Evolutionary conservation across 2,113 vertebrate genomes (phyloP).

Genomic region (Dromiciops gliroides): DNA sequence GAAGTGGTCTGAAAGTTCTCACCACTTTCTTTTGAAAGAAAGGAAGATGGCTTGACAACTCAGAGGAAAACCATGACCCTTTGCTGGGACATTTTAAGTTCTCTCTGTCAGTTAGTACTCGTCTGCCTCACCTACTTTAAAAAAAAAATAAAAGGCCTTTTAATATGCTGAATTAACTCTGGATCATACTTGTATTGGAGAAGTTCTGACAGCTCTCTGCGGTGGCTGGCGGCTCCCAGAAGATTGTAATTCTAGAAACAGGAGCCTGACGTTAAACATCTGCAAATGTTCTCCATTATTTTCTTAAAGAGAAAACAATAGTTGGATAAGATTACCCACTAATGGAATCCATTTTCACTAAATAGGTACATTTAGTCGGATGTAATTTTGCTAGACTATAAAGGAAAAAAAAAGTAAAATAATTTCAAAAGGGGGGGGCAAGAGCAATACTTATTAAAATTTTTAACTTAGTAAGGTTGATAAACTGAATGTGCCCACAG

Average conservation of each 20-base stretch:
- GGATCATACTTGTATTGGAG: conserved; percentile 78
- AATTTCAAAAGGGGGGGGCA: conserved; percentile 73
- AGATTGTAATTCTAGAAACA: conserved; percentile 86
- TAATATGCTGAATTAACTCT: conserved; percentile 78
- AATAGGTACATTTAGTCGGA: conserved; percentile 83
- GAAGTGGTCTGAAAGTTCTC: conserved; percentile 77
- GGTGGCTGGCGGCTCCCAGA: conserved; percentile 80
- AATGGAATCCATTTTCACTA: conserved; percentile 85
- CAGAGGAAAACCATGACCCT: conserved; percentile 76
- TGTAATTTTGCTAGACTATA: conserved; percentile 82
- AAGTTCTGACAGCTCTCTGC: conserved; percentile 82
- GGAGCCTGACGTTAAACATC: conserved; percentile 83
- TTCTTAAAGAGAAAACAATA: conserved; percentile 85
- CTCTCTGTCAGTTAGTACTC: conserved; percentile 70
- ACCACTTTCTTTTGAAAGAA: conserved; percentile 76
- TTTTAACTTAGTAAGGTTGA: conserved; percentile 52
- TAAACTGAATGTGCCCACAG: conserved; percentile 22
- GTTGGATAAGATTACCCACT: conserved; percentile 81
- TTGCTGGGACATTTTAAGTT: conserved; percentile 70
- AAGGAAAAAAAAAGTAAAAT: conserved; percentile 73
- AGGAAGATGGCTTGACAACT: conserved; percentile 75
- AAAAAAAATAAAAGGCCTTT: conserved; percentile 78
- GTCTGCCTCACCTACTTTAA: conserved; percentile 82
- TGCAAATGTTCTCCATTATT: conserved; percentile 86
- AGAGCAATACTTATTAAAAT: conserved; percentile 70